A percentile compares a stretch with the other conserved stretches of the same genome.
These are phyloP conservation scores for Capromys pilorides DNA, from an alignment of 2,797 vertebrate genomes.

Conservation along the genomic window DNA sequence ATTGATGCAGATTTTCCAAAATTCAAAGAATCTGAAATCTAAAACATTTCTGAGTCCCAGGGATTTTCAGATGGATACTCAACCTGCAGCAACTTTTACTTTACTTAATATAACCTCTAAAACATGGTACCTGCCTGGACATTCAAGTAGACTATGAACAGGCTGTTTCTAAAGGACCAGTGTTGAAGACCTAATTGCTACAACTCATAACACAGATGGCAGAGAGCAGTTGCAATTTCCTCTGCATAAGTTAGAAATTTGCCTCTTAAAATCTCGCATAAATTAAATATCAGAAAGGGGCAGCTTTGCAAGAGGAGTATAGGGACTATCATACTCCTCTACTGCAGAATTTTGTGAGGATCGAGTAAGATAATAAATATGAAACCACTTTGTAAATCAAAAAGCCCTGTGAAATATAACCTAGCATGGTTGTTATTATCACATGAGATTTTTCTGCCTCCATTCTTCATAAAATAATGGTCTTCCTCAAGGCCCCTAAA, in stretches of 20 bases:
- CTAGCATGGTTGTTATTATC: neutral
- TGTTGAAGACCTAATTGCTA: neutral
- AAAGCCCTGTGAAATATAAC: conserved; percentile 47
- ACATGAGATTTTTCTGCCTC: conserved; percentile 22
- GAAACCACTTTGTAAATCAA: conserved; percentile 47
- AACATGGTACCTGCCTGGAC: neutral
- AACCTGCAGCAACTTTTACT: neutral
- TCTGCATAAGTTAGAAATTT: neutral
- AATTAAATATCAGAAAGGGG: neutral
- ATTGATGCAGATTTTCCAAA: neutral
- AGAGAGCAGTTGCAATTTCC: neutral
- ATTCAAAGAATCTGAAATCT: neutral
- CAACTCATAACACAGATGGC: neutral
- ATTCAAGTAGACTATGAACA: neutral
- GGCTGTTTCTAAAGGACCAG: neutral
- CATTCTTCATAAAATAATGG: conserved; percentile 66
- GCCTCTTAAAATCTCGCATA: neutral
- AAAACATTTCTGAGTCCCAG: neutral
- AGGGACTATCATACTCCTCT: conserved; percentile 53
- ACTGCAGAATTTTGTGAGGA: conserved; percentile 29
- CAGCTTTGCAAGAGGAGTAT: neutral
- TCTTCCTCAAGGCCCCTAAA: conserved; percentile 64
- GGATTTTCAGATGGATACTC: neutral
- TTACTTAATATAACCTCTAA: neutral
- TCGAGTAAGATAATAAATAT: conserved; percentile 24